Evolutionary conservation across 2,113 vertebrate genomes (phyloP).

Genomic region (Colossoma macropomum): DNA sequence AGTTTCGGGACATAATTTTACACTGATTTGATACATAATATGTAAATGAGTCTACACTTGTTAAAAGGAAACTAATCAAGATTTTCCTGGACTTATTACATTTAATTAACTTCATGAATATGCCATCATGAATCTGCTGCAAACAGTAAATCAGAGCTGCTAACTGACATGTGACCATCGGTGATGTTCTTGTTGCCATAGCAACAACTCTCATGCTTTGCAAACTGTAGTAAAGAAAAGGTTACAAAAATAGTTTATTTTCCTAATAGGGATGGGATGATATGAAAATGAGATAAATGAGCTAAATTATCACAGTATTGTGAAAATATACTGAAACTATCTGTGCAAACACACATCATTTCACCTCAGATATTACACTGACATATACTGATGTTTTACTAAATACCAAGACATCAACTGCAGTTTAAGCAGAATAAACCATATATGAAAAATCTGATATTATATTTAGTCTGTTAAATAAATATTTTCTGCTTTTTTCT

Average conservation of each 20-base stretch:
- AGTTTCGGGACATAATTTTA: not conserved
- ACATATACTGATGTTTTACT: too few relatives aligned
- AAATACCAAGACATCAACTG: too few relatives aligned
- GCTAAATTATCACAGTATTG: too few relatives aligned
- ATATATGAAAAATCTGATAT: too few relatives aligned
- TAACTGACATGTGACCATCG: not conserved
- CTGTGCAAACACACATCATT: too few relatives aligned
- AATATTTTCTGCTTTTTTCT: too few relatives aligned
- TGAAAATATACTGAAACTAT: too few relatives aligned
- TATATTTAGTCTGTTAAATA: too few relatives aligned
- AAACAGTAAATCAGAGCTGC: not conserved
- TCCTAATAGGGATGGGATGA: not conserved
- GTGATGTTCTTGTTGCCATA: not conserved
- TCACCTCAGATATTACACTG: too few relatives aligned
- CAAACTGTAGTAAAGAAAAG: not conserved
- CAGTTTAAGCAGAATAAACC: too few relatives aligned
- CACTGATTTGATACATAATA: not conserved
- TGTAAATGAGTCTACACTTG: not conserved
- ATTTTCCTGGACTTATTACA: constrained; percentile 18
- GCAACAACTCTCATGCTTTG: not conserved
- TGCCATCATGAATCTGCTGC: not conserved
- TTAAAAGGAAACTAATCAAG: constrained; percentile 21
- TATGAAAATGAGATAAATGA: not conserved
- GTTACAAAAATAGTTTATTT: not conserved
- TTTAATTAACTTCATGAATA: not conserved